Conservation (phyloP, 2,113 vertebrate genomes). For the Anser brachyrhynchus region DNA sequence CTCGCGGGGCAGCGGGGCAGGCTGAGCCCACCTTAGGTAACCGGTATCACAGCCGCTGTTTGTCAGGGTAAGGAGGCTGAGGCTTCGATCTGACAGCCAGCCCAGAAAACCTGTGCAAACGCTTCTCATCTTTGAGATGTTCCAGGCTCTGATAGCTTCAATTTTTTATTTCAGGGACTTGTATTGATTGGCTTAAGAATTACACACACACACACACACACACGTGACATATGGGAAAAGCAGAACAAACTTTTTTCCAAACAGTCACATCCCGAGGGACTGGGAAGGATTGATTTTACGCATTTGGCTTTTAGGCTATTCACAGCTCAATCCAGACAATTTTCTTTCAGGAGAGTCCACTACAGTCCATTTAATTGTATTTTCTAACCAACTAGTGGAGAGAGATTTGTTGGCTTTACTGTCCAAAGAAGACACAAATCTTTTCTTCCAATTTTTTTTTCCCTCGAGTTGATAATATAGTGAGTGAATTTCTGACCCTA, state of each 20-base stretch:
- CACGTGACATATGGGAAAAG: constrained; percentile 34
- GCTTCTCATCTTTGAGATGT: constrained; percentile 47
- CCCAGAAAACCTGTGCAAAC: constrained; percentile 4
- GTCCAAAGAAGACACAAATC: constrained; percentile 57
- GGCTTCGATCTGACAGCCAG: background rate
- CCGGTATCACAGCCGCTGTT: background rate
- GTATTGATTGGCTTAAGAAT: constrained; percentile 70
- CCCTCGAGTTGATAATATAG: constrained; percentile 24
- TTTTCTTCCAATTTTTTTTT: constrained; percentile 34
- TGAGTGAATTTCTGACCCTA: constrained; percentile 37
- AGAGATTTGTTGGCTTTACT: constrained; percentile 73
- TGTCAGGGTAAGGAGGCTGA: background rate
- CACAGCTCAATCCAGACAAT: constrained; percentile 77
- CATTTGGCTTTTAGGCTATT: constrained; percentile 55
- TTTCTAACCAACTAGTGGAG: constrained; percentile 68
- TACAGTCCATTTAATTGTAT: constrained; percentile 74
- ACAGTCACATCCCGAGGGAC: constrained; percentile 41
- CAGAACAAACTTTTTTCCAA: constrained; percentile 67
- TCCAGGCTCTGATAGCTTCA: constrained; percentile 53
- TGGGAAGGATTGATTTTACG: constrained; percentile 71
- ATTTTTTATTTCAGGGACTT: constrained; percentile 66
- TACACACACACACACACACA: background rate
- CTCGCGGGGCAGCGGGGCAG: background rate
- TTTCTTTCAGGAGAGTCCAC: constrained; percentile 68
- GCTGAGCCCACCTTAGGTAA: background rate